Evolutionary conservation across 2,113 vertebrate species (phyloP), one percentile per base, ranked within the genome.

Genomic region (Trichomycterus rosablanca): DNA sequence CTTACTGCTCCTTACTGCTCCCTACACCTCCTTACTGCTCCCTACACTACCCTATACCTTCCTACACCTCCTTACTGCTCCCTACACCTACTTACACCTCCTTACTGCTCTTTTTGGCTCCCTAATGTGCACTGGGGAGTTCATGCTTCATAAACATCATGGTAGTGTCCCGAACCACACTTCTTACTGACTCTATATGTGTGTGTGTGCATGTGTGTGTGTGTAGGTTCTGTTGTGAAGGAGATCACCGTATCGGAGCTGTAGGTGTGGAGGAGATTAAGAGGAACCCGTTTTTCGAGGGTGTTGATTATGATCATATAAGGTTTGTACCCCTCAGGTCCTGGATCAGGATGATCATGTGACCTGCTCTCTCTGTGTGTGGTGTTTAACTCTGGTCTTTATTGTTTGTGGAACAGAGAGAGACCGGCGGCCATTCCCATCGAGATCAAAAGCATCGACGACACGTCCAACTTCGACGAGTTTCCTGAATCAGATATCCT

Each of bases 401-500:
- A n/a, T 40, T 40, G 22, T 40, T 30, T 55, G 53, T 55, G 20
- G 1, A 43, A 43, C 82, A 94, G 92, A 76, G 92, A 92, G 80
- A 91, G 92, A 74, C 92, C 92, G n/a, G 92, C 92, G 52, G 91
- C 89, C 0, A 93, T 94, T 68, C 82, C 90, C 2, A 93, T 92
- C 69, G 91, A 93, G 74, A 94, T 94, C 74, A 94, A 91, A 81
- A 94, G 92, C 77, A 94, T 94, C 16, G 92, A 94, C 42, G 91
- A 94, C 77, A 94, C 92, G 20, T 94, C 92, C 37, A 94, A 94
- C 81, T 93, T 94, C 0, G 92, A 94, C 75, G 92, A 94, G 73
- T 94, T 94, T 74, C 91, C 92, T 34, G 92, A 94, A 46, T 94
- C 92, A 14, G 92, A 94, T 81, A 93, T 93, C 65, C 87, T 94